Evolutionary conservation across 2,797 vertebrate species (phyloP), one percentile per base, ranked within the genome.

Genomic region (Alcedo quadribrachys): DNA sequence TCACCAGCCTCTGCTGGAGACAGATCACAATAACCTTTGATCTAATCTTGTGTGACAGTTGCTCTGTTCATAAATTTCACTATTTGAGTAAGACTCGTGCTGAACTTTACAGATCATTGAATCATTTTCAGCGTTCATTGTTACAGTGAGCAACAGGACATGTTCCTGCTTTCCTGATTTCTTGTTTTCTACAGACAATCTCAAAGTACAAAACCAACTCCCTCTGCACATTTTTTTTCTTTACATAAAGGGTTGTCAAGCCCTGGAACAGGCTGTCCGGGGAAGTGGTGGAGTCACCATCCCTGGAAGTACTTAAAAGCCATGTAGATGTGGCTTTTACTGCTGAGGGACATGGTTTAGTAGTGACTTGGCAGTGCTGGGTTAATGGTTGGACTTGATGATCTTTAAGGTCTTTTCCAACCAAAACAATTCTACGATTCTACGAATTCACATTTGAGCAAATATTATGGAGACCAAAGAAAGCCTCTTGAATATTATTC

Each of bases 21-120:
- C 33, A 71, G 81, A 71, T 67, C 88, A 80, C 33, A 74, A 67
- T 24, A 84, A 93, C 73, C 46, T 88, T 69, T 69, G 43, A 91
- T 90, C 62, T 83, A 53, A 94, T 76, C 53, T 53, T 50, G 28
- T 50, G 53, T 88, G 86, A 77, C 67, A 89, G 74, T 77, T 86
- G 53, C n/a, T 94, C 67, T 46, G 53, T 67, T 92, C 45, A 81
- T 53, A 76, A 84, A 60, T 84, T 88, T 86, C 70, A 74, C 69
- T 60, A 21, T 48, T 81, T 79, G 77, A 85, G 35, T 32, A 71
- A 68, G 69, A 68, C 74, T 65, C 7, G 0, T 27, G 53, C 77
- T 68, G 75, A 90, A 83, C 68, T 90, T 90, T 19, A 75, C 75
- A 90, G 61, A 86, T 63, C 61, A 89, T 3, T 22, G 68, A 89